Evolutionary conservation across 2,888 invertebrate genomes (phyloP), one percentile per base, ranked within the genome.

Genomic region (Agonopterix arenella): DNA sequence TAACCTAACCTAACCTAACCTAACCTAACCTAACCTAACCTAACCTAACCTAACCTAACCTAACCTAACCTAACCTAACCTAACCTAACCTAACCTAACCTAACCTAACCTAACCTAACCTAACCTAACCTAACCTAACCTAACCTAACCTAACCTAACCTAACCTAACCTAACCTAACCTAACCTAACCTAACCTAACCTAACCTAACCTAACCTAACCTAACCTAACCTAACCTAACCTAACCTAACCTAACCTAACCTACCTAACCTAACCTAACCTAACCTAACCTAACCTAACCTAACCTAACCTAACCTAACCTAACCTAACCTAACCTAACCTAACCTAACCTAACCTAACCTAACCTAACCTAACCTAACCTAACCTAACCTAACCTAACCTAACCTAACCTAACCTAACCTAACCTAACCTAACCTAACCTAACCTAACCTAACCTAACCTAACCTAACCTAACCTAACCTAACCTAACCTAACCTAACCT

Each of bases 321-420:
- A 60, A 55, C 57, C 56, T 51, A 59, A 55, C 56, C 59, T 55
- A 59, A 59, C 58, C 56, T 54, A 57, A 55, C 56, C 57, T 54
- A 16, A 16, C 16, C 16, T 16, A 16, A 16, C 16, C 16, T 16
- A 18, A 18, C 18, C 38, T 38, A 60, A 60, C 58, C 57, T 53
- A 58, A 59, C 58, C 58, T 52, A 56, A 56, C 56, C 58, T 52
- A 60, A 55, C 57, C 56, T 51, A 59, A 55, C 56, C 59, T 55
- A 59, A 59, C 58, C 56, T 54, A 57, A 55, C 56, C 57, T 54
- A 16, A 16, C 16, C 16, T 16, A 16, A 16, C 16, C 16, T 16
- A 18, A 18, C 18, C 38, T 38, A 60, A 60, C 58, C 57, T 53
- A 58, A 59, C 58, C 58, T 52, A 56, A 56, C 56, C 58, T 52